Conservation (phyloP, 1,140 invertebrate species). For the Euura saliciscinereae region DNA sequence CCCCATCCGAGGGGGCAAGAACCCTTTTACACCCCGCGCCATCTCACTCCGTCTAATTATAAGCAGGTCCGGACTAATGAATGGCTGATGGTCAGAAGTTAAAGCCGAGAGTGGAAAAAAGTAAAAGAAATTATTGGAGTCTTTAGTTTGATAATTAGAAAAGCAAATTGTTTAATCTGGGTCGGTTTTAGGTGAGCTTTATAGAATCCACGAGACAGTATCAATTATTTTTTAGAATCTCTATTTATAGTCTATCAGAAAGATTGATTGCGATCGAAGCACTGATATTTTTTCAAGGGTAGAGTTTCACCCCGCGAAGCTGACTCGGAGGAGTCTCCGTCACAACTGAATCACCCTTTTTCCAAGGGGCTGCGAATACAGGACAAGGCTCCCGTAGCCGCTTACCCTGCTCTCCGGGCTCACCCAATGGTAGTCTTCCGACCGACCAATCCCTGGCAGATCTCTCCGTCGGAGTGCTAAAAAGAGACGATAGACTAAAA, state of each 20-base stretch:
- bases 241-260: too few species aligned
- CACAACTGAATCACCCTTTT: constrained; percentile 40
- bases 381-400: constrained; percentile 23
- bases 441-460: constrained; percentile 33
- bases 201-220: too few species aligned
- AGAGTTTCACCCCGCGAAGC: constrained; percentile 12
- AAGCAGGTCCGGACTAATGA: too few species aligned
- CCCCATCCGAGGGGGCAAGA: background rate
- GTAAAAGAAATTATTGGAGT: too few species aligned
- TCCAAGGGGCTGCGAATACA: constrained; percentile 21
- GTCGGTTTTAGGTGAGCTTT: too few species aligned
- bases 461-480: constrained; percentile 31
- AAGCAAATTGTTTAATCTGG: too few species aligned
- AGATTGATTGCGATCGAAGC: too few species aligned
- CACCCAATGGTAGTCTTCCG: constrained; percentile 30
- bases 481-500: constrained; percentile 31
- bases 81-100: too few species aligned
- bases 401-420: constrained; percentile 4
- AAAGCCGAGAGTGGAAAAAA: too few species aligned
- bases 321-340: constrained; percentile 20
- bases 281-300: too few species aligned
- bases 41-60: background rate
- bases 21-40: background rate
- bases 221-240: too few species aligned
- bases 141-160: too few species aligned